Evolutionary conservation across 1,140 invertebrate species (phyloP), one percentile per base, ranked within the genome.

Genomic region (Penaeus japonicus): DNA sequence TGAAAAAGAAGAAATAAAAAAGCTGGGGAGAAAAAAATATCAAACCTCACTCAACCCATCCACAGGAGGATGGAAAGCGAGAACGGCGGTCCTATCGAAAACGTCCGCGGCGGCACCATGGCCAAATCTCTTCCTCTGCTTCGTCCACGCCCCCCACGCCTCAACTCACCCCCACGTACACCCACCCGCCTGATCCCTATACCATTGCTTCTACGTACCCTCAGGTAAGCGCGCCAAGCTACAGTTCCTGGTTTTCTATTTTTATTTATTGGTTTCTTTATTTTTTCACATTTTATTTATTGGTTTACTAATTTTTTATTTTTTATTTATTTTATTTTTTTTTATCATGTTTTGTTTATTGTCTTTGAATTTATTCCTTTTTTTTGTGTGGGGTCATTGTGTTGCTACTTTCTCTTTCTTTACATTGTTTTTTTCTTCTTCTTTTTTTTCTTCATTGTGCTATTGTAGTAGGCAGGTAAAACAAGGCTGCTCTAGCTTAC

Each of bases 91-190:
- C 87, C 22, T 89, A 89, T 53, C 83, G 65, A 53, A 89, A 89
- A 35, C 65, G 80, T 27, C 65, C 80, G 32, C 20, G 87, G 35
- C 27, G 81, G 79, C 80, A 89, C 54, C 80, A 84, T 24, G 73
- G 65, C 30, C 80, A 84, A 24, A 35, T 84, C 24, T 89, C 87
- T 27, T 89, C 87, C 54, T 90, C 89, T 59, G 85, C 90, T 4
- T 87, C 87, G 54, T 89, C 87, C 81, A 87, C 89, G 57, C 79
- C 90, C 39, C 85, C 87, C 7, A 89, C 87, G 54, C 87, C 87
- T 53, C 87, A 89, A 73, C 87, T 90, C 70, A 90, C 89, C 55
- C 81, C 90, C 24, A 90, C 89, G 86, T 90, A 89, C 88, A 90
- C 84, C 84, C 90, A 80, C 75, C 85, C 84, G 27, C 89, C 89